These are phyloP conservation scores for Malaclemys terrapin DNA, from an alignment of 2,113 vertebrate species.

Conservation along the genomic window DNA sequence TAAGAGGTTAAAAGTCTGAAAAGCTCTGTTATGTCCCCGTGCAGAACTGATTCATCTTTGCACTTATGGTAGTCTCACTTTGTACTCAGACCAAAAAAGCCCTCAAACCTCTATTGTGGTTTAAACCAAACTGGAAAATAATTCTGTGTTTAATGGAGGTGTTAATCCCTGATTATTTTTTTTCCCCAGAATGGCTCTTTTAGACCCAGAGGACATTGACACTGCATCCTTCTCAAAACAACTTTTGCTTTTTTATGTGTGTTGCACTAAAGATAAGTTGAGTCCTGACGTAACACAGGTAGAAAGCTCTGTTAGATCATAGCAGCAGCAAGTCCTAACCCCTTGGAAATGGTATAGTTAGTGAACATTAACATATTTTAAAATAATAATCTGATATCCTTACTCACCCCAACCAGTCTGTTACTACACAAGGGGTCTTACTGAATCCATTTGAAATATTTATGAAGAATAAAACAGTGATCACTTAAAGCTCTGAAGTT, in stretches of 20 bases:
- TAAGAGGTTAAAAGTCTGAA: constrained; percentile 18
- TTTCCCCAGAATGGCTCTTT: constrained; percentile 16
- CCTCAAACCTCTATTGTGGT: constrained; percentile 22
- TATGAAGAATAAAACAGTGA: constrained; percentile 14
- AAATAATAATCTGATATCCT: neutral
- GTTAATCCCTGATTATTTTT: constrained; percentile 44
- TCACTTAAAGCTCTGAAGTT: constrained; percentile 28
- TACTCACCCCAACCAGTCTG: accelerated
- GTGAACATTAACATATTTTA: neutral
- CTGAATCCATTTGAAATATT: neutral
- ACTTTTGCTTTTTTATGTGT: neutral
- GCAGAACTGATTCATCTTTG: neutral
- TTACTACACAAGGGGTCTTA: accelerated
- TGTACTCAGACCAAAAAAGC: constrained; percentile 43
- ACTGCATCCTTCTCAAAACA: constrained; percentile 47
- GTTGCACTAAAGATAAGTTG: constrained; percentile 29
- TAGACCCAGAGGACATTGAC: constrained; percentile 47
- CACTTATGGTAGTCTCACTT: constrained; percentile 10
- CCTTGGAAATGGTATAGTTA: neutral
- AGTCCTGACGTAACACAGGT: constrained; percentile 34
- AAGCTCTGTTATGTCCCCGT: neutral
- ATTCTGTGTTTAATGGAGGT: constrained; percentile 43
- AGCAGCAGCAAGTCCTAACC: neutral
- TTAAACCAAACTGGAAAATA: constrained; percentile 52
- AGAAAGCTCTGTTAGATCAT: neutral